phyloP scores from a whole-genome alignment of 2,113 vertebrate genomes.

The Microcebus ravelobensis region DNA sequence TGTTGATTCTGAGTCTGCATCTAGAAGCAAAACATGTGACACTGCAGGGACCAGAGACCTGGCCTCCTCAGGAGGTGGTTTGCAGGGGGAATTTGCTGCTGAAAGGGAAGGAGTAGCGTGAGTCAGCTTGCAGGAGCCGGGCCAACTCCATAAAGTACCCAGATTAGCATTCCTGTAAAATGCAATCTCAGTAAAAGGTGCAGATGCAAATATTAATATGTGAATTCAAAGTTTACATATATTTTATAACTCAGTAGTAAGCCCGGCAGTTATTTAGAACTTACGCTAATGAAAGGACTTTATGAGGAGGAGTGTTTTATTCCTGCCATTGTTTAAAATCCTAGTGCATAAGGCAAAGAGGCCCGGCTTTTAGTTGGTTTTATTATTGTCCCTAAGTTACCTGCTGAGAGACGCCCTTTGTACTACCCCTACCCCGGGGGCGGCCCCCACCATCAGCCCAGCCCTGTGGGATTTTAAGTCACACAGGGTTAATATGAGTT shows the following conservation, averaged over 20 bases:
- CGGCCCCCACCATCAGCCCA: rapidly evolving
- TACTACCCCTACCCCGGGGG: rapidly evolving
- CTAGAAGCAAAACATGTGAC: neutral
- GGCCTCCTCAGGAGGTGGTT: neutral
- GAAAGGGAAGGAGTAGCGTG: rapidly evolving
- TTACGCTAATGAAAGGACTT: neutral
- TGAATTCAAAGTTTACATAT: neutral
- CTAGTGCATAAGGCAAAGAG: neutral
- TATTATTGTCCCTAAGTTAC: too few relatives aligned
- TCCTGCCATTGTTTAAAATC: neutral
- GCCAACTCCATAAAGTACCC: rapidly evolving
- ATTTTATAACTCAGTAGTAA: neutral
- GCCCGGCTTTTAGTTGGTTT: neutral
- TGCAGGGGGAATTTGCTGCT: rapidly evolving
- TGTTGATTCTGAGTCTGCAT: too few relatives aligned
- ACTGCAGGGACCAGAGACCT: too few relatives aligned
- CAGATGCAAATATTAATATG: too few relatives aligned
- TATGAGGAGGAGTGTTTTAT: neutral
- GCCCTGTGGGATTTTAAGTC: rapidly evolving
- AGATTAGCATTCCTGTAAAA: rapidly evolving
- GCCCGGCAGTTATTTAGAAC: neutral
- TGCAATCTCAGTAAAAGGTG: neutral
- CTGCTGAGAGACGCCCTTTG: rapidly evolving
- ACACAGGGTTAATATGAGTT: rapidly evolving
- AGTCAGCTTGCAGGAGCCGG: rapidly evolving